Evolutionary conservation across 2,797 vertebrate genomes (phyloP).

Genomic region (Morelia viridis): DNA sequence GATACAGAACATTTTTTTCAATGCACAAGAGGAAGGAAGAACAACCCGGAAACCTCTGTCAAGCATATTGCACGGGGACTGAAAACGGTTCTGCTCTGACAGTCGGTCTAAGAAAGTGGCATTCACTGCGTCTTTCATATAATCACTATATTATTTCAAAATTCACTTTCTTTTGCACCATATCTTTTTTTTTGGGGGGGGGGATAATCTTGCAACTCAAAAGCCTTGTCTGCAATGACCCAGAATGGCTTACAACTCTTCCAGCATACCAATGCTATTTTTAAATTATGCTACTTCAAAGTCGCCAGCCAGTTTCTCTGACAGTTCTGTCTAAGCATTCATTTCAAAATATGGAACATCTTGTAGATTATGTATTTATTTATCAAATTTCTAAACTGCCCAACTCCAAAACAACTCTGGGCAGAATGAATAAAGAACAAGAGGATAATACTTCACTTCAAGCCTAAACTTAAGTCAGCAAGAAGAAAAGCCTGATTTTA

Average conservation of each 20-base stretch:
- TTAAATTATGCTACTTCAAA: not conserved
- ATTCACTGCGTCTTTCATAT: not conserved
- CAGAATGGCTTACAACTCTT: not conserved
- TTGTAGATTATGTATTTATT: not conserved
- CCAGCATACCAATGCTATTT: not conserved
- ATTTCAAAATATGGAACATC: not conserved
- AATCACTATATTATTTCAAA: not conserved
- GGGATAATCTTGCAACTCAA: not conserved
- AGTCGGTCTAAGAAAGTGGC: not conserved
- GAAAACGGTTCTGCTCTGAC: not conserved
- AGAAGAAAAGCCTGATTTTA: not conserved
- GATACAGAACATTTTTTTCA: not conserved
- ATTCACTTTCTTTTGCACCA: not conserved
- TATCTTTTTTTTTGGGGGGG: not conserved
- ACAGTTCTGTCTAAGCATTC: not conserved
- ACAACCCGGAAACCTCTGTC: not conserved
- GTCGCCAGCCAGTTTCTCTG: not conserved
- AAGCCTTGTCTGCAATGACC: not conserved
- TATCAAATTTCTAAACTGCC: not conserved
- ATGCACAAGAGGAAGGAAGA: not conserved
- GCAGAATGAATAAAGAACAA: not conserved
- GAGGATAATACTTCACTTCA: not conserved
- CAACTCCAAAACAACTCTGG: not conserved
- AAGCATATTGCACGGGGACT: not conserved
- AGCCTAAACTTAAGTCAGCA: not conserved